Evolutionary conservation across 2,113 vertebrate genomes (phyloP).

Genomic region (Oryzias woworae): DNA sequence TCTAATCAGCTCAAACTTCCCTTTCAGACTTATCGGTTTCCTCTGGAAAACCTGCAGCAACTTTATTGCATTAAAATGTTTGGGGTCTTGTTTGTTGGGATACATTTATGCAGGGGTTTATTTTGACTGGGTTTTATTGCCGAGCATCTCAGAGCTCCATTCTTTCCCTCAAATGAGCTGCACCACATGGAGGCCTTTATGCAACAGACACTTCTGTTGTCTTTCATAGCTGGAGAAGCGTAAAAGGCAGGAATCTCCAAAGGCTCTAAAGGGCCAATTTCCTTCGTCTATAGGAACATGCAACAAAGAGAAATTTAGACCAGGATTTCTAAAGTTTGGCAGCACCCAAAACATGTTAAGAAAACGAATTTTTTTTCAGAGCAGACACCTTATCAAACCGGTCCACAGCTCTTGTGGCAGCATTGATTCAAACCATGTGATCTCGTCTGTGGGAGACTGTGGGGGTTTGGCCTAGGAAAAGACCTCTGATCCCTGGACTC

Average conservation of each 20-base stretch:
- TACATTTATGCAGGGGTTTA: neutral
- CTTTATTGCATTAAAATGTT: too few species aligned
- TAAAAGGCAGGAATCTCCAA: constrained; percentile 63
- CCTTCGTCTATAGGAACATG: constrained; percentile 60
- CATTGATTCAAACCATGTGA: constrained; percentile 79
- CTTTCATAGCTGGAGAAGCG: constrained; percentile 67
- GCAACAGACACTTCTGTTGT: constrained; percentile 58
- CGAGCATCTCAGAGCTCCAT: constrained; percentile 48
- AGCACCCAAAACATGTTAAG: constrained; percentile 11
- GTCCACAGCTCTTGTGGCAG: constrained; percentile 56
- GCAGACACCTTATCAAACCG: constrained; percentile 41
- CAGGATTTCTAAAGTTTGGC: constrained; percentile 48
- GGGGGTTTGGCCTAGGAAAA: constrained; percentile 70
- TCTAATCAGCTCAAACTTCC: constrained; percentile 67
- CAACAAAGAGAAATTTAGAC: constrained; percentile 56
- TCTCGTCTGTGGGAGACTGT: constrained; percentile 48
- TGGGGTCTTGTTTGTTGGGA: too few species aligned
- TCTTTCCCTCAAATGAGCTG: constrained; percentile 53
- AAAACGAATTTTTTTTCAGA: constrained; percentile 16
- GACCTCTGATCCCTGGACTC: constrained; percentile 73
- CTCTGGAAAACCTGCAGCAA: too few species aligned
- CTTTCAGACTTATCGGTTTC: neutral
- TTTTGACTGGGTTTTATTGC: constrained; percentile 56
- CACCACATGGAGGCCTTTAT: constrained; percentile 49
- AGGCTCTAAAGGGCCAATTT: constrained; percentile 71